Evolutionary conservation across 2,888 invertebrate genomes (phyloP).

Genomic region (Pollenia angustigena): DNA sequence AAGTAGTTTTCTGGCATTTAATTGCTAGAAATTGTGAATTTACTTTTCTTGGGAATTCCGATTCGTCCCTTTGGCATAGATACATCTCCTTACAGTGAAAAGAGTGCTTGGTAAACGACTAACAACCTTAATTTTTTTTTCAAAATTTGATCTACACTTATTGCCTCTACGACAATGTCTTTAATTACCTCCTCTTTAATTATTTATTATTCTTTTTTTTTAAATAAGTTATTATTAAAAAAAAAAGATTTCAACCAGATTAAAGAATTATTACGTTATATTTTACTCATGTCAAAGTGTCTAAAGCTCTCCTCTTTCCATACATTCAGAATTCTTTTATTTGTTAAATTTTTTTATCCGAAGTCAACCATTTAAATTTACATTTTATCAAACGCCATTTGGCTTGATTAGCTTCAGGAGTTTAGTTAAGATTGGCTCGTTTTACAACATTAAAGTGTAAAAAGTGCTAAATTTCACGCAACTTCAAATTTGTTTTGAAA

Average conservation of each 20-base stretch:
- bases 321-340: constrained; percentile 10
- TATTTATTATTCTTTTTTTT: not conserved
- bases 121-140: not conserved
- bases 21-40: too few relatives aligned
- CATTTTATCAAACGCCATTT: constrained; percentile 73
- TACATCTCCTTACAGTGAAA: not conserved
- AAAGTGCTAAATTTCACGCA: constrained; percentile 74
- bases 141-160: constrained; percentile 3
- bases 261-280: constrained; percentile 45
- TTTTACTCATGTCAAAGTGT: constrained; percentile 58
- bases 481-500: constrained; percentile 72
- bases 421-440: constrained; percentile 48
- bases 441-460: constrained; percentile 66
- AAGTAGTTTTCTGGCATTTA: too few relatives aligned
- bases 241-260: not conserved
- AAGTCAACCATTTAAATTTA: constrained; percentile 72
- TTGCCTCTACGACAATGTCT: constrained; percentile 2
- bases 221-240: constrained; percentile 65
- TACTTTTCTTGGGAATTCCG: too few relatives aligned
- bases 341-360: constrained; percentile 21
- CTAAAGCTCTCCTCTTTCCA: constrained; percentile 43
- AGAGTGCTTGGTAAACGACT: not conserved
- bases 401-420: constrained; percentile 64
- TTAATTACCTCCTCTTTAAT: not conserved
- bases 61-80: too few relatives aligned